These are phyloP conservation scores for Tuta absoluta DNA, from an alignment of 2,888 invertebrate genomes.

Conservation along the genomic window DNA sequence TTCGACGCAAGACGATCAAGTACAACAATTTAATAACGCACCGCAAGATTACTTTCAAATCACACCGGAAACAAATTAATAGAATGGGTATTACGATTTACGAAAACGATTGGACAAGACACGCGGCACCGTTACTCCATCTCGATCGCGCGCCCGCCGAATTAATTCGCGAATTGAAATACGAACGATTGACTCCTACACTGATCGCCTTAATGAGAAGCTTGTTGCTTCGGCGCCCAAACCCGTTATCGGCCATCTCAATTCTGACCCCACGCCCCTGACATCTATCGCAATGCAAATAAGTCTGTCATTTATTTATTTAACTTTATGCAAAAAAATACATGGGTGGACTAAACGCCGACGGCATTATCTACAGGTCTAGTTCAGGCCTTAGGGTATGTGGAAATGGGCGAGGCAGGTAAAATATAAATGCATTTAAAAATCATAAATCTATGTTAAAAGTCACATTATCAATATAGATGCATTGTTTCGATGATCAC, in stretches of 20 bases:
- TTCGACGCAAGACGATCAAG: background rate
- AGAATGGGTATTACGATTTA: background rate
- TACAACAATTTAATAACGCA: background rate
- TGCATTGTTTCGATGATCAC: constrained; percentile 59
- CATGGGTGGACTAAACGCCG: no score
- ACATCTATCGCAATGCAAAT: constrained; percentile 43
- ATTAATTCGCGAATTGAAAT: constrained; percentile 77
- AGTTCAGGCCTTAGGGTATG: no score
- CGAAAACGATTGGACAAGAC: constrained; percentile 43
- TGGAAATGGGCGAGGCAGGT: no score
- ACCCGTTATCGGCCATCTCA: constrained; percentile 67
- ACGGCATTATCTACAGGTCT: no score
- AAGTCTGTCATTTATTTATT: constrained; percentile 39
- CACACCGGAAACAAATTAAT: constrained; percentile 6
- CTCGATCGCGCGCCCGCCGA: constrained; percentile 76
- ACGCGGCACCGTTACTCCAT: constrained; percentile 77
- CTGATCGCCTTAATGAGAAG: constrained; percentile 72
- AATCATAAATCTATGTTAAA: no score
- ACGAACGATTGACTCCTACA: constrained; percentile 68
- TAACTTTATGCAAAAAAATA: no score
- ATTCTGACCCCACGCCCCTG: constrained; percentile 56
- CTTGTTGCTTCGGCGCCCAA: constrained; percentile 61
- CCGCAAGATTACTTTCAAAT: constrained; percentile 1
- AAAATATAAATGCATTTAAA: no score
- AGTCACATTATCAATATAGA: constrained; percentile 46